Evolutionary conservation across 2,113 vertebrate genomes (phyloP), one percentile per base, ranked within the genome.

Genomic region (Corapipo altera): DNA sequence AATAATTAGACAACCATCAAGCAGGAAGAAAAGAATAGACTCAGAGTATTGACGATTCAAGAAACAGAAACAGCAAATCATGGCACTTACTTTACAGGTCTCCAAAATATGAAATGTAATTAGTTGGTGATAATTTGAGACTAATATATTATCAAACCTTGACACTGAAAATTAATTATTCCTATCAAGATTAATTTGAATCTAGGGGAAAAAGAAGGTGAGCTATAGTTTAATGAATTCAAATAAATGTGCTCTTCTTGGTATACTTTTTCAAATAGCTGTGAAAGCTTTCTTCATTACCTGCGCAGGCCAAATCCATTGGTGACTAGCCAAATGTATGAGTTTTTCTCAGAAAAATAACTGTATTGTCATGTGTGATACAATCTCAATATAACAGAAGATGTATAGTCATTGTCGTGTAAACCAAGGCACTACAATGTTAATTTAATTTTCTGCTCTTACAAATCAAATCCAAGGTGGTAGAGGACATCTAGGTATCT

Each of bases 151-250:
- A 94, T 93, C 93, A 96, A 95, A 92, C 32, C 23, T 54, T 85
- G 59, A 94, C 89, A 57, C 49, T 87, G 66, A 91, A 95, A 95
- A 93, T 95, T 96, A 97, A 96, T 95, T 94, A 91, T 85, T 95
- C 17, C 43, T 72, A 76, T 69, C 20, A 88, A 76, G 58, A 79
- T 83, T 82, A 95, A 94, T 95, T 92, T 96, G 44, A 89, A 85
- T 77, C 62, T 43, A 62, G 27, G 19, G 54, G 55, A 79, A 94
- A 92, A 91, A 69, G 35, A 76, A 82, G 58, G 52, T 89, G 77
- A 92, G 18, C 4, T 81, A 71, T 69, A 88, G 75, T 70, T 46
- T 82, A 89, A 84, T 0, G 12, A 85, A 94, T 66, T 88, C 35
- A 92, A 95, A 92, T 72, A 71, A 94, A 79, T 89, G 33, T 78